A percentile compares a stretch with the other conserved stretches of the same genome.
These are phyloP conservation scores for Prochilodus magdalenae DNA, from an alignment of 2,113 vertebrate species.

Conservation along the genomic window DNA sequence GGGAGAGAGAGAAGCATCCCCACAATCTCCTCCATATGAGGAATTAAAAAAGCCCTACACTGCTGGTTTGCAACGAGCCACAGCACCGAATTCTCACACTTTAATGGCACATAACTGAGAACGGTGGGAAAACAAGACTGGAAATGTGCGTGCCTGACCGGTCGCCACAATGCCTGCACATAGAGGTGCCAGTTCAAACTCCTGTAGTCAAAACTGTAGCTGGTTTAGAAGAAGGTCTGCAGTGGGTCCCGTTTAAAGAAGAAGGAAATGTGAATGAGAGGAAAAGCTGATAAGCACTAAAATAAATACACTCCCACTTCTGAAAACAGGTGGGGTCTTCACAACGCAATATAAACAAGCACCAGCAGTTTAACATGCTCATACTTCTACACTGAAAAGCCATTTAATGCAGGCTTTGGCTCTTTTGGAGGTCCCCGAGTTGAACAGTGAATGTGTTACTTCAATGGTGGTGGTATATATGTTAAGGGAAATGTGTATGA, in stretches of 20 bases:
- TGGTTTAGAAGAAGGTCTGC: not conserved
- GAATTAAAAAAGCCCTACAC: constrained; percentile 46
- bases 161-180: not conserved
- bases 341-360: too few species aligned
- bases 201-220: not conserved
- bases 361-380: too few species aligned
- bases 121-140: not conserved
- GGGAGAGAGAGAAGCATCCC: constrained; percentile 32
- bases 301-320: too few species aligned
- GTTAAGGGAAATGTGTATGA: too few species aligned
- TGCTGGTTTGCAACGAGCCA: constrained; percentile 37
- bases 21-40: constrained; percentile 17
- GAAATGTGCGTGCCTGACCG: not conserved
- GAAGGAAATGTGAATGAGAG: not conserved
- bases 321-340: too few species aligned
- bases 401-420: too few species aligned
- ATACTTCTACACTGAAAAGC: too few species aligned
- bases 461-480: too few species aligned
- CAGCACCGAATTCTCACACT: constrained; percentile 4
- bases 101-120: not conserved
- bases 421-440: too few species aligned
- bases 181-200: not conserved
- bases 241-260: too few species aligned
- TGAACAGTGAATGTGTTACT: too few species aligned
- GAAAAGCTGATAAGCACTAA: not conserved